These are phyloP conservation scores for Electrona antarctica DNA, from an alignment of 2,113 vertebrate genomes.

Conservation along the genomic window DNA sequence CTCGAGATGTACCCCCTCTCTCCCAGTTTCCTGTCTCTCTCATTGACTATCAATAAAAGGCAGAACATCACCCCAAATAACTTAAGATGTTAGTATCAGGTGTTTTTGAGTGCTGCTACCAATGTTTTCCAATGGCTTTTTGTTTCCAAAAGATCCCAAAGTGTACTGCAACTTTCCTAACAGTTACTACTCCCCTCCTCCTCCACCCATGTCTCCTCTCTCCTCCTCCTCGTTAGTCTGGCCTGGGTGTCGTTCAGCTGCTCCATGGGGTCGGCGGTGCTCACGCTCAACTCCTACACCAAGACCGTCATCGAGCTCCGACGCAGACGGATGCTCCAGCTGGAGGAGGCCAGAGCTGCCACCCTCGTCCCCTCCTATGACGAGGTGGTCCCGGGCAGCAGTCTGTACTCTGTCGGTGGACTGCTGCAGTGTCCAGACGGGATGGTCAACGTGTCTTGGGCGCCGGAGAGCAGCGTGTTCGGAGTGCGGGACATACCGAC, in stretches of 20 bases:
- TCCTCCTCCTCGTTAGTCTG: slow-evolving; percentile 62
- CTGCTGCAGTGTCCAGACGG: slow-evolving; percentile 74
- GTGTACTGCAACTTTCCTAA: too few relatives aligned
- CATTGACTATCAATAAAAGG: too few relatives aligned
- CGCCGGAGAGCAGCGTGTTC: slow-evolving; percentile 60
- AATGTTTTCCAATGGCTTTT: too few relatives aligned
- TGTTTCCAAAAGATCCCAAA: too few relatives aligned
- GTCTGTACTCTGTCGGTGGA: slow-evolving; percentile 80
- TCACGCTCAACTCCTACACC: slow-evolving; percentile 88
- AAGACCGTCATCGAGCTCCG: slow-evolving; percentile 84
- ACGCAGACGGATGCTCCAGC: slow-evolving; percentile 71
- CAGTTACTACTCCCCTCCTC: background rate
- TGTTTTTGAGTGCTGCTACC: too few relatives aligned
- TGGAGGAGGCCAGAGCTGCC: slow-evolving; percentile 72
- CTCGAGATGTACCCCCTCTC: too few relatives aligned
- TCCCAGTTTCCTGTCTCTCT: too few relatives aligned
- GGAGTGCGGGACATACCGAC: slow-evolving; percentile 71
- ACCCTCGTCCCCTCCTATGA: slow-evolving; percentile 76
- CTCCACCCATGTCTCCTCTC: background rate
- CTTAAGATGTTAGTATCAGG: too few relatives aligned
- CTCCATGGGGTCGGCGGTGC: slow-evolving; percentile 85
- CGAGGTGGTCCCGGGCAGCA: slow-evolving; percentile 74
- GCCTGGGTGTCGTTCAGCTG: slow-evolving; percentile 88
- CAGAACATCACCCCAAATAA: too few relatives aligned
- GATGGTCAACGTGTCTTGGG: slow-evolving; percentile 74